Conservation (phyloP, 2,113 vertebrate species). For the Lanius ludovicianus region DNA sequence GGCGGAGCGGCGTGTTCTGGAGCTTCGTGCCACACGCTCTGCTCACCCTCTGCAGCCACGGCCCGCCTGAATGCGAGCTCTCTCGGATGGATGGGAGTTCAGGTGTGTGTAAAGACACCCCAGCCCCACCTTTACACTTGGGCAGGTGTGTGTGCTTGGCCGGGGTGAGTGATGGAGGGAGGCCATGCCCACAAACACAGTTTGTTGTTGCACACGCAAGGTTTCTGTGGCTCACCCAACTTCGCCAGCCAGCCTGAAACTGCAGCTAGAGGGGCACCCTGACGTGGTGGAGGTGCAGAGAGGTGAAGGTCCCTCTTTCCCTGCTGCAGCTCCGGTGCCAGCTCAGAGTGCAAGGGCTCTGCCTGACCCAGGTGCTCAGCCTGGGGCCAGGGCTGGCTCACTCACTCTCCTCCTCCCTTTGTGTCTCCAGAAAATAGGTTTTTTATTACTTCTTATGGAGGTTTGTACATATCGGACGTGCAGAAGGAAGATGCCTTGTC, state of each 20-base stretch:
- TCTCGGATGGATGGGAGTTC: fast-evolving
- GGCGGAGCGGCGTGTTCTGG: background rate
- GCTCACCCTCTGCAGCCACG: background rate
- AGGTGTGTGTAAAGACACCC: fast-evolving
- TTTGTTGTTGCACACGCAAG: background rate
- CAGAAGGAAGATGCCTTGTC: slow-evolving; percentile 99
- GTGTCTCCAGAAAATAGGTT: slow-evolving; percentile 91
- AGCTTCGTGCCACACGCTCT: background rate
- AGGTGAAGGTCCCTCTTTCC: background rate
- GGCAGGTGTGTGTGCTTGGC: background rate
- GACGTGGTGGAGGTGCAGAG: background rate
- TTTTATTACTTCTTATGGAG: slow-evolving; percentile 93
- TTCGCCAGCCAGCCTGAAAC: background rate
- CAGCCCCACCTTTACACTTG: background rate
- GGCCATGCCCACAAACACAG: background rate
- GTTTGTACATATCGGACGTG: slow-evolving; percentile 97
- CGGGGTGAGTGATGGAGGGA: background rate
- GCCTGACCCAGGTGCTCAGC: background rate
- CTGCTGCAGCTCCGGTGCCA: background rate
- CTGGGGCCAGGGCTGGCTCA: background rate
- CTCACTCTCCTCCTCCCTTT: slow-evolving; percentile 48
- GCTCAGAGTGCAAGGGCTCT: background rate
- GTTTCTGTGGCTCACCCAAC: background rate
- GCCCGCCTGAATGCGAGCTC: fast-evolving
- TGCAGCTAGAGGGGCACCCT: background rate